Base-by-base conservation (phyloP, 2,113 vertebrate genomes). In the Riparia riparia region DNA sequence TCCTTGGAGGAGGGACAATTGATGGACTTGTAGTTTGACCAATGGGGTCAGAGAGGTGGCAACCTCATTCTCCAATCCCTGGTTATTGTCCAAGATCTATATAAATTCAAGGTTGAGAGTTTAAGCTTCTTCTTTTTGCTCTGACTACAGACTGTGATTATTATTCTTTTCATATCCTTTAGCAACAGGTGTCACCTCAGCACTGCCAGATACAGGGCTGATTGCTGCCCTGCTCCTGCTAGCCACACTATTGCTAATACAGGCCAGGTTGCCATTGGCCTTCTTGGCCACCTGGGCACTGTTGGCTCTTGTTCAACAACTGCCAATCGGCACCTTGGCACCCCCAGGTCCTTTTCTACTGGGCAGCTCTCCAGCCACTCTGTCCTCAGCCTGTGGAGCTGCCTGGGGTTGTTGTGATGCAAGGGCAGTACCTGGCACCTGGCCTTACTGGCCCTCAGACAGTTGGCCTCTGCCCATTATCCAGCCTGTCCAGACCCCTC, bases 161-260 rank as follows among this genome's bases (percentile, higher is more conserved):
- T 37, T 37, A 37, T 37, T 37, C 8, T 37, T 37, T 37, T 37
- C 37, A 37, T 37, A 9, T 37, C 37, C 37, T 37, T 37, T 37
- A 37, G 37, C 37, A 37, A 37, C 37, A 37, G 37, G 37, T 37
- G 37, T 37, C 37, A 10, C 24, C 70, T 4, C 49, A 31, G 13
- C 57, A 34, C 29, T 49, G 31, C 42, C 0, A 0, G 2, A 14
- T 31, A 12, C 17, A 49, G 47, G 39, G 5, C 0, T 2, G 0
- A 14, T 41, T 6, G 0, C 20, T 25, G 12, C 31, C 21, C 34
- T 34, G 34, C 1, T 57, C 20, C 13, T 31, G 20, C 68, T 65
- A 26, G 32, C 31, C 51, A 66, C 44, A 6, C 7, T 7, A 2
- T 5, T 37, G 7, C 37, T 73, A 21, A 10, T 7, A 1, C 11